Evolutionary conservation across 2,797 vertebrate species (phyloP), one percentile per base, ranked within the genome.

Genomic region (Lates japonicus): DNA sequence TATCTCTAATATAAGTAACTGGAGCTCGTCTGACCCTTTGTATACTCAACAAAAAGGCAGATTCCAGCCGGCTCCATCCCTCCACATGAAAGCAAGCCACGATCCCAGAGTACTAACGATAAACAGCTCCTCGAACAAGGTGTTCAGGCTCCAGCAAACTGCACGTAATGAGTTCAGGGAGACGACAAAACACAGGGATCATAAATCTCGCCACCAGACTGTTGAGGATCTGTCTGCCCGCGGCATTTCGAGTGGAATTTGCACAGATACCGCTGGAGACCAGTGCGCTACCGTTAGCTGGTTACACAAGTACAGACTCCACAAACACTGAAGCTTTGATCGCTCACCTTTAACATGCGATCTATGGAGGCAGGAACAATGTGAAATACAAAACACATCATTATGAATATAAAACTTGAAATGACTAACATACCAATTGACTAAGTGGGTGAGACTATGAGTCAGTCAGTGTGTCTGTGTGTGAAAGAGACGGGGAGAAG

Each of bases 361-460:
- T 61, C 62, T 67, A 55, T 5, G 3, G 60, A 84, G 55, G 51
- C 63, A 79, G 70, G 51, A 65, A 81, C 46, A 46, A 83, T 29
- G 71, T 64, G 73, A 75, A 81, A 84, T 49, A 80, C 67, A 64
- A 14, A 83, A 83, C 46, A 68, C 58, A 84, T 85, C 73, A 81
- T 87, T 82, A 88, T 42, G 66, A 85, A 87, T 74, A 80, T 66
- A 76, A 85, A 88, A 76, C 89, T 86, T 91, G 83, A 94, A 94
- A 89, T 91, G 90, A 91, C 91, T 89, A 92, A 91, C 80, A 41
- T 77, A 80, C 87, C 82, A 76, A 87, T 86, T 89, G 90, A 89
- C 88, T 84, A 88, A 93, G 95, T 92, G 92, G 92, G 93, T 90
- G 94, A 88, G 86, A 92, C 89, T 90, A 81, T 94, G 93, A 95